Evolutionary conservation across 1,140 invertebrate species (phyloP), one percentile per base, ranked within the genome.

Genomic region (Rhagoletis pomonella): DNA sequence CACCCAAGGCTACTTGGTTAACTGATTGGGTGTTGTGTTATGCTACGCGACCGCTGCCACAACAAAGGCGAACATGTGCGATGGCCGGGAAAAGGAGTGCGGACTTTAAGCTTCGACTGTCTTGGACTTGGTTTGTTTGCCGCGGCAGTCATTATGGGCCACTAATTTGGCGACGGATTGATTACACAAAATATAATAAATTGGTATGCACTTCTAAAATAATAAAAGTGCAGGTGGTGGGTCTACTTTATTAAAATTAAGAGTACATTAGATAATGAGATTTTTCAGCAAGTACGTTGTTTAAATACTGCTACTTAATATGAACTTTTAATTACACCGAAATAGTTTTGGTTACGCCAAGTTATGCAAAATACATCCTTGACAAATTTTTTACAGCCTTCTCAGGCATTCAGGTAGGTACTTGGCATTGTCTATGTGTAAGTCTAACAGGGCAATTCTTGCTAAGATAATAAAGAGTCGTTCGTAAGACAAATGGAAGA

Each of bases 101-200:
- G 29, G 29, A 29, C 29, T 29, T 29, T 29, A 29, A 29, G 73
- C n/a, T 29, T 19, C 17, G 39, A 69, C 42, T 44, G 4, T n/a
- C 47, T 47, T 14, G 64, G 29, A 4, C 67, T n/a, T 42, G 55
- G 73, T 81, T 81, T 47, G 44, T 29, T 29, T 55, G 73, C 47
- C 73, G 44, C 7, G 55, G n/a, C 7, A 81, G 47, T 81, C 73
- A 81, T 81, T 81, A 81, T 42, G 14, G 44, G 73, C 50, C 47
- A 81, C 73, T 81, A 81, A 81, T 81, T 81, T 81, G 73, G 44
- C n/a, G 73, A 81, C 42, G 73, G n/a, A 81, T 81, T 81, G 73
- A 81, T 81, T 58, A 42, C 17, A 81, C 47, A 50, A 55, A 81
- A 81, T 55, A 19, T 50, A 81, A 81, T 81, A 81, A 81, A 81